A percentile compares a stretch with the other conserved stretches of the same genome.
phyloP scores from a whole-genome alignment of 2,888 invertebrate species.

The Chrysotoxum bicinctum region DNA sequence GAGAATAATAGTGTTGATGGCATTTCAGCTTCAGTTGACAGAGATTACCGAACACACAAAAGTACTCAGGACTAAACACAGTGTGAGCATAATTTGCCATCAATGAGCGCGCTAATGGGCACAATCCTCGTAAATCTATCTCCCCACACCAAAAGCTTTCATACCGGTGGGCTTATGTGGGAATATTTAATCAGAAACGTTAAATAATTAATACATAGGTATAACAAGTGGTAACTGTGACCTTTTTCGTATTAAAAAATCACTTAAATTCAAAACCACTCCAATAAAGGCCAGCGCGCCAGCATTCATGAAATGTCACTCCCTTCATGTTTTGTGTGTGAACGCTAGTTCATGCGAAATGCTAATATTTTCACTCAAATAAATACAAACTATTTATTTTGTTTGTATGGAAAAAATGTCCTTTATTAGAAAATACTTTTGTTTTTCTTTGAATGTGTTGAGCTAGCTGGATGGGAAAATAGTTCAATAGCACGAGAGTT shows the following conservation, averaged over 20 bases:
- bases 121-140: background rate
- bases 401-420: background rate
- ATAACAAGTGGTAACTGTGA: background rate
- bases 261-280: slow-evolving; percentile 17
- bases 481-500: slow-evolving; percentile 43
- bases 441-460: slow-evolving; percentile 7
- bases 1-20: slow-evolving; percentile 22
- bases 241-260: slow-evolving; percentile 1
- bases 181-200: slow-evolving; percentile 40
- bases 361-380: slow-evolving; percentile 38
- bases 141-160: background rate
- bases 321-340: background rate
- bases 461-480: slow-evolving; percentile 15
- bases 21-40: slow-evolving; percentile 27
- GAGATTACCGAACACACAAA: slow-evolving; percentile 15
- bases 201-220: slow-evolving; percentile 46
- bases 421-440: slow-evolving; percentile 15
- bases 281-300: background rate
- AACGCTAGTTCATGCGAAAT: slow-evolving; percentile 33
- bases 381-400: background rate
- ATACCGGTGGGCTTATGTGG: background rate
- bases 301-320: background rate
- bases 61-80: slow-evolving; percentile 1
- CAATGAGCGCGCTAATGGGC: slow-evolving; percentile 1
- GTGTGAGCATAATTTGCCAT: slow-evolving; percentile 37